Evolutionary conservation across 2,113 vertebrate species (phyloP), one percentile per base, ranked within the genome.

Genomic region (Talpa occidentalis): DNA sequence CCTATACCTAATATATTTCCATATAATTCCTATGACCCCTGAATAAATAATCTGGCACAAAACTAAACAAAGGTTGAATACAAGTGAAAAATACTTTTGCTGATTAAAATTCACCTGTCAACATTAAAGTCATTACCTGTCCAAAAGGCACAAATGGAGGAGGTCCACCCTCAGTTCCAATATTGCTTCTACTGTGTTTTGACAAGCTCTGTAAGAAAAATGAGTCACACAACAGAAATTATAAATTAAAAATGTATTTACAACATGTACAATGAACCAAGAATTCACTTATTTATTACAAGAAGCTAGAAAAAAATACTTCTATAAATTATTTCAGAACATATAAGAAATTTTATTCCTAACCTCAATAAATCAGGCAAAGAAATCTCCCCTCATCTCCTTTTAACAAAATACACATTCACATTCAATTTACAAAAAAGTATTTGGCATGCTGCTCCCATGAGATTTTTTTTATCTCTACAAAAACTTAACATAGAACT

Each of bases 91-190:
- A 40, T 3, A 49, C 4, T 40, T 83, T 93, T 79, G n/a, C 49
- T 90, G n/a, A 96, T 70, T 90, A 52, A 95, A 95, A 85, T 93
- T 93, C 22, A 94, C 60, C 37, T 88, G 35, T 37, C 42, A 78
- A 88, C 44, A 56, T 3, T n/a, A 49, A 96, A 94, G 30, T 64
- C 10, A 88, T 88, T 97, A 99, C 99, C 99, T 99, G 99, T 94
- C 99, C 99, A 97, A 99, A 99, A 95, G 99, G 99, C 91, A 99
- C 97, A 97, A 99, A 99, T 77, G 99, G 99, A 95, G 99, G 99
- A n/a, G 99, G 99, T 90, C 99, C 99, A 66, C 99, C 99, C 98
- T 99, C 99, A 2, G 99, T 99, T 96, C 99, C 99, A 94, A 99
- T 99, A 97, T 99, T 99, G 97, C 98, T 99, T 98, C 99, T 98